A percentile compares a stretch with the other conserved stretches of the same genome.
phyloP scores from a whole-genome alignment of 2,888 invertebrate species.

The Yponomeuta plumbellus region DNA sequence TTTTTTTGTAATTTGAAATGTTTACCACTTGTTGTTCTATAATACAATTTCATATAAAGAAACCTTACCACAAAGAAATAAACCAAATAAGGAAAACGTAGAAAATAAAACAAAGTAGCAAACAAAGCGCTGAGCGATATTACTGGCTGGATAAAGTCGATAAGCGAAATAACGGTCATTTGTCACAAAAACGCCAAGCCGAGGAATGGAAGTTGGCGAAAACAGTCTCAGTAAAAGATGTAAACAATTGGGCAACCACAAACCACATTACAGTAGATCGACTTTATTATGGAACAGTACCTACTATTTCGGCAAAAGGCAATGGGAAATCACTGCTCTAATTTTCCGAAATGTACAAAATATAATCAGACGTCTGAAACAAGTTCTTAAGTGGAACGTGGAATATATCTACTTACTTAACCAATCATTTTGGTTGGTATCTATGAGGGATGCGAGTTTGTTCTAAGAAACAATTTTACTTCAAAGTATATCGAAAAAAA shows the following conservation, averaged over 20 bases:
- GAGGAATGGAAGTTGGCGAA: not conserved
- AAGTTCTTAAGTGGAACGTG: no score
- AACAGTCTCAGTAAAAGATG: not conserved
- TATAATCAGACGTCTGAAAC: no score
- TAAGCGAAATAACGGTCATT: constrained; percentile 4
- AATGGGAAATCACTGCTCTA: not conserved
- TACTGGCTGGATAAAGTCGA: not conserved
- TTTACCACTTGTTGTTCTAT: no score
- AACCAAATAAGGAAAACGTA: not conserved
- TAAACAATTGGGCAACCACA: not conserved
- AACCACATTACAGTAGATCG: no score
- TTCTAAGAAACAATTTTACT: not conserved
- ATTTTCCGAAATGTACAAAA: no score
- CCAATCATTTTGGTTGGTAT: no score
- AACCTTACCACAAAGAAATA: not conserved
- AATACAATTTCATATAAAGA: not conserved
- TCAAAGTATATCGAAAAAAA: not conserved
- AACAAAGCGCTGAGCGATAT: not conserved
- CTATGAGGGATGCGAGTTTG: not conserved
- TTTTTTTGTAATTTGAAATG: no score
- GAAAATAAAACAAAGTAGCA: not conserved
- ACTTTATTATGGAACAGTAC: no score
- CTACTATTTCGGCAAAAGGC: not conserved
- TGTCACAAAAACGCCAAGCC: not conserved
- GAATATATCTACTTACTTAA: no score